A percentile compares a stretch with the other conserved stretches of the same genome.
Conservation (phyloP, 1,140 invertebrate genomes). For the Helicorthomorpha holstii region DNA sequence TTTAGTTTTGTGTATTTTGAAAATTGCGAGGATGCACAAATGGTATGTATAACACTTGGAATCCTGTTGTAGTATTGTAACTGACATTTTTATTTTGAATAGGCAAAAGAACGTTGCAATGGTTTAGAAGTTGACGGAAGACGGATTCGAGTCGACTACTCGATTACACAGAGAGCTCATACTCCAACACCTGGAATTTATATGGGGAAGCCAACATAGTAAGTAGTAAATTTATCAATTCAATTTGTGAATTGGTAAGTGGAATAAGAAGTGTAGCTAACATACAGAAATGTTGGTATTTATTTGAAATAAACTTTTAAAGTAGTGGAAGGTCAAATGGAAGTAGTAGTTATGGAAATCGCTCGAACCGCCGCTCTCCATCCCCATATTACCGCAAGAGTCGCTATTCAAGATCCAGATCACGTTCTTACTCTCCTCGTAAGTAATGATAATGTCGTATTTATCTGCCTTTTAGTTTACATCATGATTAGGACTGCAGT, state of each 20-base stretch:
- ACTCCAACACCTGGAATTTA: constrained; percentile 96
- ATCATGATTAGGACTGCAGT: no score
- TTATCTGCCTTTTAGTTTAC: neutral
- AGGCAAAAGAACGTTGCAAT: constrained; percentile 79
- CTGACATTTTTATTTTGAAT: constrained; percentile 7
- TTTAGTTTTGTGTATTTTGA: constrained; percentile 96
- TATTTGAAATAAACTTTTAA: neutral
- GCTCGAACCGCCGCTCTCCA: constrained; percentile 33
- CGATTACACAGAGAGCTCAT: constrained; percentile 91
- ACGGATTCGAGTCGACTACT: constrained; percentile 86
- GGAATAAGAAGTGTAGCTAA: neutral
- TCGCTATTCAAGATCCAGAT: constrained; percentile 54
- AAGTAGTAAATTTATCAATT: constrained; percentile 18
- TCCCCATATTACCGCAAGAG: constrained; percentile 36
- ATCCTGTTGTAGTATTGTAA: neutral
- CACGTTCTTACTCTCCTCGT: constrained; percentile 73
- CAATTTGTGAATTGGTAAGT: neutral
- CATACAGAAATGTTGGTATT: neutral
- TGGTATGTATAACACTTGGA: constrained; percentile 25
- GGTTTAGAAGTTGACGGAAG: constrained; percentile 89
- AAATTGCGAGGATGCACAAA: constrained; percentile 70
- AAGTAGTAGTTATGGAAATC: constrained; percentile 13
- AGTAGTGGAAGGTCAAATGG: constrained; percentile 3
- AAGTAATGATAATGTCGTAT: constrained; percentile 27
- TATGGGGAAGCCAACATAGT: constrained; percentile 80